A percentile compares a stretch with the other conserved stretches of the same genome.
These are phyloP conservation scores for Sternotherus odoratus DNA, from an alignment of 2,797 vertebrate species.

Conservation along the genomic window DNA sequence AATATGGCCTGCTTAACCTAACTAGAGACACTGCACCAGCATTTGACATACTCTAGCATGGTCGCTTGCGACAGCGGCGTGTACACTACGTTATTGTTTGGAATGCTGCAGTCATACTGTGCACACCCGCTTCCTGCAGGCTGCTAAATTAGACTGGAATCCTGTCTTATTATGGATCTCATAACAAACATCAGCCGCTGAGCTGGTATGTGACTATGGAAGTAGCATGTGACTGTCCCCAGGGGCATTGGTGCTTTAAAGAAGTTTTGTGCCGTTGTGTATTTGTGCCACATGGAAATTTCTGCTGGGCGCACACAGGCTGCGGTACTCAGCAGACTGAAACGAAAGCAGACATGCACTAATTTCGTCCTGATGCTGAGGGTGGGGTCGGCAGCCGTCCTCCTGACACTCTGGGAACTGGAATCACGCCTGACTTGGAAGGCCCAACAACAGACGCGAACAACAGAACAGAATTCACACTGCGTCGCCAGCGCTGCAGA, in stretches of 20 bases:
- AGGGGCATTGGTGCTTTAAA: neutral
- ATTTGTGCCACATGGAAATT: neutral
- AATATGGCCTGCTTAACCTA: neutral
- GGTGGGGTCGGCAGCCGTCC: neutral
- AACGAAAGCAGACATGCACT: neutral
- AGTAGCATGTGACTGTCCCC: conserved; percentile 9
- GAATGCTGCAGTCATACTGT: neutral
- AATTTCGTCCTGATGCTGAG: neutral
- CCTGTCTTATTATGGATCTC: neutral
- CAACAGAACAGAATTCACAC: neutral
- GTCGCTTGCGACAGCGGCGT: neutral
- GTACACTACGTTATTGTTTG: neutral
- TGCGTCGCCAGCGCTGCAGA: no score
- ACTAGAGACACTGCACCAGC: neutral
- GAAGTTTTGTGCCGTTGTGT: neutral
- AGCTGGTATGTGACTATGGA: neutral
- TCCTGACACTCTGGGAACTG: neutral
- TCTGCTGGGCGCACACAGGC: neutral
- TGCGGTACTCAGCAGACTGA: rapidly evolving
- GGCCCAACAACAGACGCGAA: neutral
- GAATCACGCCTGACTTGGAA: neutral
- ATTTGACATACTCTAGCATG: neutral
- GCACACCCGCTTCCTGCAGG: neutral
- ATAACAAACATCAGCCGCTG: neutral
- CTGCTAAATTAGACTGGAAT: conserved; percentile 29